Conservation (phyloP, 2,113 vertebrate genomes). For the Apaloderma vittatum region DNA sequence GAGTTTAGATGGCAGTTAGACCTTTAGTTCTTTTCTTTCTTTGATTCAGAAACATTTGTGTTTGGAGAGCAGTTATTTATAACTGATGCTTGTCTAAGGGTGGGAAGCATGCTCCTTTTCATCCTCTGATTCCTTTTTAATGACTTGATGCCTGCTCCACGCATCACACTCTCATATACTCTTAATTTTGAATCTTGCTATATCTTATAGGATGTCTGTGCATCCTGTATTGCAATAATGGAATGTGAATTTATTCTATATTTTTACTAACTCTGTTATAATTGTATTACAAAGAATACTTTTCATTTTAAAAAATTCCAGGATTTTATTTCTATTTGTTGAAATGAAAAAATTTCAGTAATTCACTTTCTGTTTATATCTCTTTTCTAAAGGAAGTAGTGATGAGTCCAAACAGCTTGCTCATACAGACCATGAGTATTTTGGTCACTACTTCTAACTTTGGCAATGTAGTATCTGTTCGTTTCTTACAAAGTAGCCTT, state of each 20-base stretch:
- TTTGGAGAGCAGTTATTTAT: constrained; percentile 31
- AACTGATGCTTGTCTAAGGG: constrained; percentile 2
- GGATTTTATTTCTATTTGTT: background rate
- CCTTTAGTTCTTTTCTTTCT: constrained; percentile 70
- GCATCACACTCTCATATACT: background rate
- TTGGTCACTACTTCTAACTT: background rate
- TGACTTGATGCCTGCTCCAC: background rate
- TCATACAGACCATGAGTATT: background rate
- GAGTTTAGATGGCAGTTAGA: constrained; percentile 88
- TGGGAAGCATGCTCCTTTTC: constrained; percentile 29
- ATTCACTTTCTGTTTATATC: background rate
- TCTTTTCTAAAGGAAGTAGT: background rate
- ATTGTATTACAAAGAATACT: background rate
- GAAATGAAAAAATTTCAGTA: background rate
- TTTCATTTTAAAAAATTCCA: background rate
- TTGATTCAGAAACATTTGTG: constrained; percentile 79
- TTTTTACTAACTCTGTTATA: background rate
- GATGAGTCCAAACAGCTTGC: background rate
- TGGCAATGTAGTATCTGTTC: background rate
- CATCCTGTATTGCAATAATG: background rate
- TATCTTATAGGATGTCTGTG: background rate
- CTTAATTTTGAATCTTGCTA: background rate
- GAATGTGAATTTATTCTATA: background rate
- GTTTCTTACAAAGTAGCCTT: background rate
- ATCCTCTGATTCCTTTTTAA: constrained; percentile 37